phyloP scores from a whole-genome alignment of 23 tunicate genomes.

The Phallusia fumigata region DNA sequence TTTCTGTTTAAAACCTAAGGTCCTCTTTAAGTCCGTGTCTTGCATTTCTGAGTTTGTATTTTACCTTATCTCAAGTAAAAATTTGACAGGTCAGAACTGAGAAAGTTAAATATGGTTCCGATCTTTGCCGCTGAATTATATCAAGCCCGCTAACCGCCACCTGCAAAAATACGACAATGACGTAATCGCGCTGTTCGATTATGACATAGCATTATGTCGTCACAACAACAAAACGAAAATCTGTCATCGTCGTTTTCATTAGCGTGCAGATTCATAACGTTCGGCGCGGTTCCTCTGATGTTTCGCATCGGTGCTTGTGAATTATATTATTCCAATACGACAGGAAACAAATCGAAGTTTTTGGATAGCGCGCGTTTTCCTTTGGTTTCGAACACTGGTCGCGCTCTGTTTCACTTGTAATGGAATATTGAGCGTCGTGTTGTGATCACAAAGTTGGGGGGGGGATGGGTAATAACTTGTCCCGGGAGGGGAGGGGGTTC shows the following conservation, averaged over 20 bases:
- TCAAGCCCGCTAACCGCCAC: not conserved
- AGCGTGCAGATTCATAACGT: conserved; percentile 8
- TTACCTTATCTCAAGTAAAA: too few species aligned
- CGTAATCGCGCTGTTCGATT: not conserved
- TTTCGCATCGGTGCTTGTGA: not conserved
- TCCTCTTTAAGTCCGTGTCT: too few species aligned
- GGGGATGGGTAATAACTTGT: not conserved
- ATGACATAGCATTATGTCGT: not conserved
- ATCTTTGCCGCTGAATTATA: too few species aligned
- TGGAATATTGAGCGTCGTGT: not conserved
- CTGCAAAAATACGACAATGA: conserved; percentile 1
- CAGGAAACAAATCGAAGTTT: not conserved
- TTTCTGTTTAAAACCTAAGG: too few species aligned
- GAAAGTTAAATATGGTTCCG: too few species aligned
- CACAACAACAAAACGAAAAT: not conserved
- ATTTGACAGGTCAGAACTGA: too few species aligned
- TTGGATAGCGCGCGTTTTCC: not conserved
- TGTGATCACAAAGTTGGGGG: conserved; percentile 2
- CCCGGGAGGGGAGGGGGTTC: too few species aligned
- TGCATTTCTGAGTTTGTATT: too few species aligned
- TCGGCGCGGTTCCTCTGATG: not conserved
- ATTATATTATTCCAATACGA: not conserved
- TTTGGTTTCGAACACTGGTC: not conserved
- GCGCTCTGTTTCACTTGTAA: conserved; percentile 12
- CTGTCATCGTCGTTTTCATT: not conserved